phyloP scores from a whole-genome alignment of 1,140 invertebrate species.

The Cherax quadricarinatus region DNA sequence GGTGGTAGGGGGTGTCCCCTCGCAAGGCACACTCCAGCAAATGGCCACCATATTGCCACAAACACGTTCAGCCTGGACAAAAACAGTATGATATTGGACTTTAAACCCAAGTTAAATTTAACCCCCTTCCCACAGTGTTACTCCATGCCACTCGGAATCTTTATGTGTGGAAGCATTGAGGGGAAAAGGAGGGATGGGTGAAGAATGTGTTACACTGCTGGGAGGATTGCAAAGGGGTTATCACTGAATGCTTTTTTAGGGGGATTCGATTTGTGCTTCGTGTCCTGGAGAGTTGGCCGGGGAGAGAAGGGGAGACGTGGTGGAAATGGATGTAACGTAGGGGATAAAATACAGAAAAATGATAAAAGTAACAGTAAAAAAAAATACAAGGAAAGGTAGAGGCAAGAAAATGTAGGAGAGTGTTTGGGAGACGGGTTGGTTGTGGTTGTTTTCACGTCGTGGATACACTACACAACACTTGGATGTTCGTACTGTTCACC shows the following conservation, averaged over 20 bases:
- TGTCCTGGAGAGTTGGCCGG: no score
- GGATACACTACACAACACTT: no score
- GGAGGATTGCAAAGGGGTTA: neutral
- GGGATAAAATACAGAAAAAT: no score
- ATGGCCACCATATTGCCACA: neutral
- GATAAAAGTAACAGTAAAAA: no score
- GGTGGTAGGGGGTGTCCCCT: no score
- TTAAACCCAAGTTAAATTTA: neutral
- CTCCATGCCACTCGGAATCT: neutral
- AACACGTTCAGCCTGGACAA: neutral
- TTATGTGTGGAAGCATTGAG: neutral
- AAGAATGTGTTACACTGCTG: neutral
- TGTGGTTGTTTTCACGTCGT: no score
- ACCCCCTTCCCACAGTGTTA: neutral
- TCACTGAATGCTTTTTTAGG: neutral
- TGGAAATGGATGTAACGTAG: no score
- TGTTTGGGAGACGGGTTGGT: no score
- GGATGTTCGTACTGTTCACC: no score
- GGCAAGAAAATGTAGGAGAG: no score
- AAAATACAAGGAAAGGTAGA: no score
- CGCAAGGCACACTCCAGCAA: neutral
- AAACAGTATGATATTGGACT: neutral
- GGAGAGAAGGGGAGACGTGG: no score
- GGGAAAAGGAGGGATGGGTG: neutral
- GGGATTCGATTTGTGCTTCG: neutral